These are phyloP conservation scores for Oscheius sp. DNA, from an alignment of 1,140 invertebrate genomes.

Conservation along the genomic window DNA sequence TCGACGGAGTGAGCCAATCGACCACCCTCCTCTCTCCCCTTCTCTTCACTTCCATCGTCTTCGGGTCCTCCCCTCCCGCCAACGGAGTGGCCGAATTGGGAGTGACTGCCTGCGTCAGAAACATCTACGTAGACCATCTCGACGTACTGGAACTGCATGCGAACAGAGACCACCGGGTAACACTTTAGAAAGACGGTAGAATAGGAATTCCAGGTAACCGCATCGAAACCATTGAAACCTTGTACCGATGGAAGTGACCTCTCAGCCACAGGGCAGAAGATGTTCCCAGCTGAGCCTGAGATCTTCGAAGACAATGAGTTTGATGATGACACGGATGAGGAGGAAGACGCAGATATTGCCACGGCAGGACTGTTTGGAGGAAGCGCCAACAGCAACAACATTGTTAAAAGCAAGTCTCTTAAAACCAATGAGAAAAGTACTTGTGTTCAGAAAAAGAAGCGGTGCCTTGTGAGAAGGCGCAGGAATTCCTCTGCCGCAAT, in stretches of 20 bases:
- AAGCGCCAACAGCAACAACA: background rate
- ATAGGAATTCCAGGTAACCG: background rate
- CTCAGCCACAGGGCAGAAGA: background rate
- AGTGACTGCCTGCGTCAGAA: constrained; percentile 19
- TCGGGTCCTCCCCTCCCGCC: background rate
- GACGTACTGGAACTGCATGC: constrained; percentile 12
- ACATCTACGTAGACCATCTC: constrained; percentile 22
- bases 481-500: constrained; percentile 21
- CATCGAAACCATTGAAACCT: background rate
- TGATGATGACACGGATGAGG: background rate
- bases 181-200: background rate
- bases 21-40: background rate
- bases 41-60: background rate
- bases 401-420: background rate
- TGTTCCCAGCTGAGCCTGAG: constrained; percentile 11
- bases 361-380: background rate
- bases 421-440: background rate
- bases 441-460: background rate
- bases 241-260: constrained; percentile 7
- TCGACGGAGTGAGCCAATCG: background rate
- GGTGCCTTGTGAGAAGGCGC: constrained; percentile 16
- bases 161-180: constrained; percentile 18
- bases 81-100: constrained; percentile 22
- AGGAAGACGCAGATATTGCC: background rate
- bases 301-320: background rate